phyloP scores from a whole-genome alignment of 2,797 vertebrate species.

The Aphelocoma californica region DNA sequence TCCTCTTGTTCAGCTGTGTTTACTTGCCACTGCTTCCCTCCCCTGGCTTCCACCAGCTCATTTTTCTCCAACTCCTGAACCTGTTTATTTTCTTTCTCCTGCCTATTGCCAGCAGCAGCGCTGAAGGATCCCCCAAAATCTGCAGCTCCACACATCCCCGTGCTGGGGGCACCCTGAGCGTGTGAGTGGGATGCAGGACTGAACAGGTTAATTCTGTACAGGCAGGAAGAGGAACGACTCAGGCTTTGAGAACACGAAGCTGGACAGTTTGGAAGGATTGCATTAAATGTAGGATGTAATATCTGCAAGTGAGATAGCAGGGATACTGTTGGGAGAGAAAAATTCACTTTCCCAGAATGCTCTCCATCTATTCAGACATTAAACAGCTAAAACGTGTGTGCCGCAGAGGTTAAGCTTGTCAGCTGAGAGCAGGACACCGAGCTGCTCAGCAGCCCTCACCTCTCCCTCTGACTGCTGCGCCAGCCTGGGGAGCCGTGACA shows the following conservation, averaged over 20 bases:
- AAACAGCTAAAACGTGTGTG: background rate
- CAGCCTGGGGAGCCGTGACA: background rate
- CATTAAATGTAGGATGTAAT: background rate
- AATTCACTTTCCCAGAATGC: background rate
- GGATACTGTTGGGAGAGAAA: background rate
- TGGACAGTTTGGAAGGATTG: background rate
- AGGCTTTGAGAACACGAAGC: background rate
- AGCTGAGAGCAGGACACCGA: background rate
- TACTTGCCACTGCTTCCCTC: slow-evolving; percentile 47
- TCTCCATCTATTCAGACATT: background rate
- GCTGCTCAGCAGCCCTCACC: background rate
- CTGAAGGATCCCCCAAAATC: background rate
- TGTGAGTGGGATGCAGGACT: background rate
- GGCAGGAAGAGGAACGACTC: background rate
- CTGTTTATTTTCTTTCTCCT: slow-evolving; percentile 48
- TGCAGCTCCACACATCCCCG: background rate
- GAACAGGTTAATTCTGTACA: background rate
- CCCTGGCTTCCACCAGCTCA: background rate
- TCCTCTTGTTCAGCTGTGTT: slow-evolving; percentile 56
- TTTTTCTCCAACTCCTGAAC: slow-evolving; percentile 6
- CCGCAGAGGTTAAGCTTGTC: background rate
- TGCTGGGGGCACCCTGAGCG: background rate
- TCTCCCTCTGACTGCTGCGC: background rate
- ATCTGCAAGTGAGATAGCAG: background rate
- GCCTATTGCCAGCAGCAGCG: background rate